Evolutionary conservation across 2,113 vertebrate genomes (phyloP).

Genomic region (Lonchura striata): DNA sequence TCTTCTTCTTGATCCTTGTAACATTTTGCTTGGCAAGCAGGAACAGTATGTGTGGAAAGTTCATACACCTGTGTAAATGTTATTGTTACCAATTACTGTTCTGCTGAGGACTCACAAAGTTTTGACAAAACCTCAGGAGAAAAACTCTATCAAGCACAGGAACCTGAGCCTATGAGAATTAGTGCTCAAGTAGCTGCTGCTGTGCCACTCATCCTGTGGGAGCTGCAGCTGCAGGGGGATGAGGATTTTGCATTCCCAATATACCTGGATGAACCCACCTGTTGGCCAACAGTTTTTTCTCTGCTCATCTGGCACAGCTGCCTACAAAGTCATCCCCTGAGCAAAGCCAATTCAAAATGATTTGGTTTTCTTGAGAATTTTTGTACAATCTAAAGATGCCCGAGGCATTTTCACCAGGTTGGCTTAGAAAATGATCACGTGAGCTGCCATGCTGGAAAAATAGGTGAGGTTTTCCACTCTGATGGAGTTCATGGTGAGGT

Average conservation of each 20-base stretch:
- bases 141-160: neutral
- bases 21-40: neutral
- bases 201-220: neutral
- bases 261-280: neutral
- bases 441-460: neutral
- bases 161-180: neutral
- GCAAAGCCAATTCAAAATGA: neutral
- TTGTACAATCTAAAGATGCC: neutral
- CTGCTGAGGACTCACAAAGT: neutral
- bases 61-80: conserved; percentile 19
- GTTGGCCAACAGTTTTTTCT: neutral
- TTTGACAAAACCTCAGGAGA: neutral
- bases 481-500: neutral
- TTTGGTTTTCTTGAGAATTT: neutral
- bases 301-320: neutral
- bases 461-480: neutral
- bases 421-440: neutral
- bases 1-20: neutral
- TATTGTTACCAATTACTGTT: neutral
- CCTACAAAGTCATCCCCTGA: neutral
- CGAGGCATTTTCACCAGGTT: neutral
- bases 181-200: neutral
- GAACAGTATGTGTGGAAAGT: neutral
- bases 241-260: neutral
- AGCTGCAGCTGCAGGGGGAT: neutral